Base-by-base conservation (phyloP, 2,888 invertebrate genomes). In the Tuberolachnus salignus region DNA sequence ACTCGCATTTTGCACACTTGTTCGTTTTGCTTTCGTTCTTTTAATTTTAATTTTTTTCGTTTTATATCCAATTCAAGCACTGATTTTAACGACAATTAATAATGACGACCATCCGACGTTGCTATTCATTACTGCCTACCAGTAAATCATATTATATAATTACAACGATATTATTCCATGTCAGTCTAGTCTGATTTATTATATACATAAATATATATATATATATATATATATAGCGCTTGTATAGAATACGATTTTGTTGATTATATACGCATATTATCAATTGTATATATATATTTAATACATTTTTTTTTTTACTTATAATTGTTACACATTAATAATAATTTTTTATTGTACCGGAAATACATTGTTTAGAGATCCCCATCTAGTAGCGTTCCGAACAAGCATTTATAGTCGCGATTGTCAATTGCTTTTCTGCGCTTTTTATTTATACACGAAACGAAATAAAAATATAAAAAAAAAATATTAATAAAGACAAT, bases 401-500 rank as follows among this genome's bases (percentile, higher is more conserved):
- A 34, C 21, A 10, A 14, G 10, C 34, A 19, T 67, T 8, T 23
- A 23, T 67, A 16, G 13, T 49, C 34, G 34, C 34, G 34, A 34
- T 34, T 34, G 34, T 34, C 34, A 34, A 34, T 34, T 34, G 34
- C 34, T 34, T 34, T 34, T 4, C 3, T 34, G 34, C 34, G 3
- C 34, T 34, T 34, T 34, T 4, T 34, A 34, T 34, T 34, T 34
- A 34, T 34, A 34, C 34, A 34, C 34, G 6, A 34, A 4, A 6
- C 34, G 34, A 6, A 34, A 34, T 4, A 34, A 34, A 34, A 34
- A 34, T 4, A 34, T 34, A 4, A 10, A 13, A 42, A 19, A 21
- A 42, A 34, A 8, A 53, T 23, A n/a, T 21, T 19, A 69, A 53
- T 69, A 53, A 69, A 69, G 13, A 69, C 67, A 69, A 67, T 49